Percentiles rank a stretch among this genome's conserved stretches.
Conservation (phyloP, 2,797 vertebrate genomes). For the Lacerta agilis region DNA sequence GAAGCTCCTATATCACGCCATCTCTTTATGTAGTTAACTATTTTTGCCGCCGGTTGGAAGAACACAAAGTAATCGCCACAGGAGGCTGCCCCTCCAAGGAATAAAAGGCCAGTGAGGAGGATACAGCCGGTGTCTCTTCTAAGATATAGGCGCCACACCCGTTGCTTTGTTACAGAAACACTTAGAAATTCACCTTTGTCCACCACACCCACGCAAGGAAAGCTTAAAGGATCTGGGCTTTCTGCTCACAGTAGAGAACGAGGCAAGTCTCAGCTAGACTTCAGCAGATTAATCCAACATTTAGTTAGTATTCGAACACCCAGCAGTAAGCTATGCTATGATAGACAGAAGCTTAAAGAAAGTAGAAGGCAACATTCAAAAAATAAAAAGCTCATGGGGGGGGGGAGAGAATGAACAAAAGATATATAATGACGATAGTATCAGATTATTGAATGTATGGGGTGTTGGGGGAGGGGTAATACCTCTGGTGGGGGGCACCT, state of each 20-base stretch:
- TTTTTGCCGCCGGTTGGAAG: not conserved
- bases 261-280: slow-evolving; percentile 19
- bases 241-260: not conserved
- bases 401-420: too few relatives aligned
- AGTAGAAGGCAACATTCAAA: not conserved
- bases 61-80: not conserved
- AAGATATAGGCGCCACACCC: slow-evolving; percentile 7
- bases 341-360: not conserved
- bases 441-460: too few relatives aligned
- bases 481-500: too few relatives aligned
- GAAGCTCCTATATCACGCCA: not conserved
- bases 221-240: not conserved
- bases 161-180: not conserved
- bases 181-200: slow-evolving; percentile 3
- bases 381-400: not conserved
- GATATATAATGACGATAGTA: too few relatives aligned
- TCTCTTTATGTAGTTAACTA: not conserved
- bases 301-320: slow-evolving; percentile 21
- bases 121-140: not conserved
- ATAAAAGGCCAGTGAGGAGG: not conserved
- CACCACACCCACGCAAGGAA: not conserved
- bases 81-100: slow-evolving; percentile 10
- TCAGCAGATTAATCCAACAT: slow-evolving; percentile 24
- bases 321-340: not conserved
- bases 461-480: too few relatives aligned